Conservation (phyloP, 2,797 vertebrate species). For the Channallabes apus region DNA sequence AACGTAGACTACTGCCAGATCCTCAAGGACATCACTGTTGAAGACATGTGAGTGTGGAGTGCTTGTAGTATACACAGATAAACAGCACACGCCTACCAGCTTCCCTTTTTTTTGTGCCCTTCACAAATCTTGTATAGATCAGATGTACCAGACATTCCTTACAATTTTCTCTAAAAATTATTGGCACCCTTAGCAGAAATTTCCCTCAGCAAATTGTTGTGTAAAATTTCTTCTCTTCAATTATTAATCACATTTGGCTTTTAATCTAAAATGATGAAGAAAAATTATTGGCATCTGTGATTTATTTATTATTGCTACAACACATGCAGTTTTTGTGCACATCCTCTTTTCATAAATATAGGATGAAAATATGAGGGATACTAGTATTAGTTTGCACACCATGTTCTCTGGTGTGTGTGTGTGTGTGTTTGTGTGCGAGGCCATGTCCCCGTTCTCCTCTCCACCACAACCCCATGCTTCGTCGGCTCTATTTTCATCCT, state of each 20-base stretch:
- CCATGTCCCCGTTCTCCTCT: constrained; percentile 39
- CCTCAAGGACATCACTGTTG: constrained; percentile 97
- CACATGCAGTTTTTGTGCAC: neutral
- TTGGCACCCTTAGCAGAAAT: neutral
- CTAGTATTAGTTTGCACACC: neutral
- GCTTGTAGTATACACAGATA: neutral
- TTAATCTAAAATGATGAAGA: neutral
- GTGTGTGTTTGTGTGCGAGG: constrained; percentile 27
- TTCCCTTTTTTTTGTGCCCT: neutral
- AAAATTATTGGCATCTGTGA: neutral
- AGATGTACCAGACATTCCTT: neutral
- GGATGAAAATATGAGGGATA: neutral
- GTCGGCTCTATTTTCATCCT: constrained; percentile 69
- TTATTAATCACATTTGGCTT: neutral
- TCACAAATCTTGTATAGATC: neutral
- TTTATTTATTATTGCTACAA: neutral
- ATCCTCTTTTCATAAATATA: neutral
- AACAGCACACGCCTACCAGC: neutral
- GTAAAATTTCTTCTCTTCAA: too few species aligned
- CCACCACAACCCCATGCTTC: constrained; percentile 49
- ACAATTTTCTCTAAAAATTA: neutral
- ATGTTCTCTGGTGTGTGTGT: constrained; percentile 22
- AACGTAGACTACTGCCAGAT: constrained; percentile 99
- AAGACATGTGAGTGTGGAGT: constrained; percentile 96
- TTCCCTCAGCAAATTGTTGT: neutral